A percentile compares a stretch with the other conserved stretches of the same genome.
Evolutionary conservation across 2,113 vertebrate genomes (phyloP).

Genomic region (mouse (Mus musculus)): GRCm39 chr12:15329501-15330000

Average conservation of each 20-base stretch:
- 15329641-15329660: background rate
- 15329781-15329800: background rate
- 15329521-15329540: background rate
- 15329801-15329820: background rate
- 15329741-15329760: background rate
- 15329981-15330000: background rate
- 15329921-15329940: background rate
- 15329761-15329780: too few species aligned
- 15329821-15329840: background rate
- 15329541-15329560: background rate
- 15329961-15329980: slow-evolving; percentile 18
- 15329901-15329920: background rate
- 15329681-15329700: background rate
- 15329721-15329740: accelerated
- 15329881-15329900: background rate
- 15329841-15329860: background rate
- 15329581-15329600: background rate
- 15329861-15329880: background rate
- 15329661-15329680: too few species aligned
- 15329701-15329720: background rate
- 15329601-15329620: background rate
- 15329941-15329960: background rate
- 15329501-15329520: background rate
- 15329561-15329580: background rate
- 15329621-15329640: background rate